A percentile compares a stretch with the other conserved stretches of the same genome.
Conservation (phyloP, 2,113 vertebrate genomes). For the Azemiops feae region DNA sequence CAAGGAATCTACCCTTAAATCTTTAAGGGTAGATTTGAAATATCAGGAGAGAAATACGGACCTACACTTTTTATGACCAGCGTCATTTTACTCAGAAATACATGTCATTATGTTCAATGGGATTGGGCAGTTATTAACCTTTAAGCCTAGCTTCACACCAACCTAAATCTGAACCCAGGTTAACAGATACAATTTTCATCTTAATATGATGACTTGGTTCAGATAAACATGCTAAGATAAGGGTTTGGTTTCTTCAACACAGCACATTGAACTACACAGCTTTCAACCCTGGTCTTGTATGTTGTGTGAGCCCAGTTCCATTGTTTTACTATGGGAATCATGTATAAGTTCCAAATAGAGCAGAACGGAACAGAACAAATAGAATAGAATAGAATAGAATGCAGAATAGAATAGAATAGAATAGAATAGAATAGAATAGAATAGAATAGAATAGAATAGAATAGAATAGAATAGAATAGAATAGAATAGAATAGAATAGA, state of each 20-base stretch:
- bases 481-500: too few relatives aligned
- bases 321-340: neutral
- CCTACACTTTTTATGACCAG: neutral
- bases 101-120: neutral
- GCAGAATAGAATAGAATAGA: too few relatives aligned
- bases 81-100: neutral
- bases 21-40: neutral
- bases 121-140: neutral
- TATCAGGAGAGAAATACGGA: neutral
- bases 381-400: too few relatives aligned
- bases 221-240: neutral
- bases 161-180: neutral
- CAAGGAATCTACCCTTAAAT: neutral
- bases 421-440: neutral
- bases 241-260: neutral
- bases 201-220: neutral
- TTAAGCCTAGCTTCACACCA: neutral
- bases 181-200: neutral
- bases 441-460: too few relatives aligned
- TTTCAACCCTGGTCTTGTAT: neutral
- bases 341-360: neutral
- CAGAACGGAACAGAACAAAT: neutral
- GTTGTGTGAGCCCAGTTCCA: neutral
- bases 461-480: too few relatives aligned
- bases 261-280: neutral